Base-by-base conservation (phyloP, 2,797 vertebrate species). In the Sebastes diploproa region DNA sequence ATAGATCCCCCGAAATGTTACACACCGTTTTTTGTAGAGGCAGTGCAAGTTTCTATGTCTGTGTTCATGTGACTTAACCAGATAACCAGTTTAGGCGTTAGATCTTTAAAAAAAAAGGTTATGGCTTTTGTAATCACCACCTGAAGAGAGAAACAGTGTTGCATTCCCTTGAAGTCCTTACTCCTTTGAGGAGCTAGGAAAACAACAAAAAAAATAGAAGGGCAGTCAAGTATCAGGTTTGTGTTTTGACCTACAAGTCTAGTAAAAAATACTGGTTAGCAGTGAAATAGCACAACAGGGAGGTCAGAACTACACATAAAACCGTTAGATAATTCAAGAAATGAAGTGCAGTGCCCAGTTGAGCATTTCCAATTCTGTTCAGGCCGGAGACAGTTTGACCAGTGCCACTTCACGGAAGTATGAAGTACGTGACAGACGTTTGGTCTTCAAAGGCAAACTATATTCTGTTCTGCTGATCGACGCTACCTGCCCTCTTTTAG, bases 381-480 rank as follows among this genome's bases (percentile, higher is more conserved):
- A 59, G 71, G 60, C 72, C 50, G 62, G 80, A 81, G 85, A 80
- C 38, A 62, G 67, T 86, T 89, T 68, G 80, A 90, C 73, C 27
- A 27, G 72, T 20, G 72, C 73, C 81, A 87, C 92, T 90, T 90
- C 88, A 92, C 89, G 86, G 84, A 89, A 90, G 87, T 80, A 76
- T 85, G 84, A 88, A 86, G 83, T 63, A 71, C 62, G n/a, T 20
- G 78, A 90, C 86, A 89, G 86, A 91, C 77, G 20, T 74, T 58
- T 7, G 76, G 86, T 91, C 88, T 80, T 91, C 50, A 73, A 92
- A 90, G 91, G 89, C 89, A 90, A 91, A 86, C 80, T 42, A 66
- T 68, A 74, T 59, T 80, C 65, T 54, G 63, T 79, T 74, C 82
- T 59, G 56, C 74, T 20, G 38, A 64, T 23, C 12, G 25, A 77